Evolutionary conservation across 2,797 vertebrate genomes (phyloP), one percentile per base, ranked within the genome.

Genomic region (Macropus fuliginosus): DNA sequence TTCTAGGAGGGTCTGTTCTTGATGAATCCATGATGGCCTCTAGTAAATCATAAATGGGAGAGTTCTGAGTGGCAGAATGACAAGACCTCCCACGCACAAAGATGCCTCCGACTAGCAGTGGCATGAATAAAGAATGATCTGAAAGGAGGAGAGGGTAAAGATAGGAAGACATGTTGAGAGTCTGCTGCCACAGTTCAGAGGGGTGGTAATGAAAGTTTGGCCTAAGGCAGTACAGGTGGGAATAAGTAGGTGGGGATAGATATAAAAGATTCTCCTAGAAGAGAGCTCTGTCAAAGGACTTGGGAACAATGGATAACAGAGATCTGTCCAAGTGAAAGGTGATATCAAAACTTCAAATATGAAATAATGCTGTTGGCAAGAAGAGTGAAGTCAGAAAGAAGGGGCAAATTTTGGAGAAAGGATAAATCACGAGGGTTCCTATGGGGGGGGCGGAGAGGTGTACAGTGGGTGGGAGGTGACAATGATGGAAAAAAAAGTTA

Each of bases 81-180:
- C 40, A 10, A 46, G 18, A 27, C n/a, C 21, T 46, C 46, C 74
- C 21, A 81, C 27, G 21, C n/a, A 46, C 40, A 81, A 46, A 81
- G 18, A 81, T 46, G 11, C 40, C 8, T 24, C 40, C 0, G 21
- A 81, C 21, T 46, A 74, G 31, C 62, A 16, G 2, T 40, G 74
- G n/a, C 21, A 46, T 81, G 40, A 46, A 46, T 81, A 46, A 27
- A 46, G 40, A 81, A 81, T 81, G 40, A 24, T 46, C 46, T 46
- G 9, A 81, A 46, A 81, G 40, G 21, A 27, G 74, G 21, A 81
- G 21, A 81, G 40, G n/a, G 18, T 46, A 93, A 90, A 96, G 93
- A 96, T 34, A 57, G 87, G 91, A 97, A 96, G 81, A 40, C 10
- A 5, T 66, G 21, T 95, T 93, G 94, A 93, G 87, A 93, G 94